Evolutionary conservation across 2,113 vertebrate species (phyloP).

Genomic region (Sialia sialis): DNA sequence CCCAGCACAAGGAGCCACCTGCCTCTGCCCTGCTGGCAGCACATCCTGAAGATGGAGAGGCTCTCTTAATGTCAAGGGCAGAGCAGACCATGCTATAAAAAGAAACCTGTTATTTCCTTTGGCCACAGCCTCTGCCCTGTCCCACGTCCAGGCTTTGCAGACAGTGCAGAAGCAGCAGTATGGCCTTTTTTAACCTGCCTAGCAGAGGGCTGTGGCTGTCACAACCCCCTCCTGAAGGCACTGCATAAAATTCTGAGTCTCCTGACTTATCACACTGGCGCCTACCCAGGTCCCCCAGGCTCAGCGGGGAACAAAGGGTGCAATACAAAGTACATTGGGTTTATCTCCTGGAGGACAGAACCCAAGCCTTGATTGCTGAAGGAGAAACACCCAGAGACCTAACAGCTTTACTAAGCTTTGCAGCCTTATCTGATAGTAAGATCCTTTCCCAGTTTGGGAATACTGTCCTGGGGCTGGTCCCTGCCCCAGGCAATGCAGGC

Average conservation of each 20-base stretch:
- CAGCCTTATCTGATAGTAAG: background rate
- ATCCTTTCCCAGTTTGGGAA: background rate
- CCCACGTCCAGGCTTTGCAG: background rate
- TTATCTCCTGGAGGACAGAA: background rate
- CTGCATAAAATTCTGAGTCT: background rate
- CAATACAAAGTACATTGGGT: background rate
- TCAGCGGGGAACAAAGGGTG: background rate
- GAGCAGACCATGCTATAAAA: slow-evolving; percentile 23
- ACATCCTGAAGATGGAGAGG: background rate
- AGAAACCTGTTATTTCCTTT: background rate
- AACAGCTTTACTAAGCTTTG: background rate
- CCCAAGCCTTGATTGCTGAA: background rate
- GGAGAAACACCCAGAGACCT: background rate
- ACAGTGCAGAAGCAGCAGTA: background rate
- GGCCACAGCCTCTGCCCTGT: background rate
- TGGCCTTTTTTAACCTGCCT: background rate
- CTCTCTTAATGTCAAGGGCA: slow-evolving; percentile 50
- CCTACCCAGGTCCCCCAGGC: background rate
- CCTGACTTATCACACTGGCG: background rate
- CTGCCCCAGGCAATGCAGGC: background rate
- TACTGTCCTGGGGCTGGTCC: background rate
- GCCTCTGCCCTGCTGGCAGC: background rate
- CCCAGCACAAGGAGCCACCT: background rate
- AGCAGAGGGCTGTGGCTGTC: background rate
- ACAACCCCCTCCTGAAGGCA: background rate